Percentiles rank a stretch among this genome's conserved stretches.
phyloP scores from a whole-genome alignment of 1,140 invertebrate genomes.

The Heliconius melpomene region DNA sequence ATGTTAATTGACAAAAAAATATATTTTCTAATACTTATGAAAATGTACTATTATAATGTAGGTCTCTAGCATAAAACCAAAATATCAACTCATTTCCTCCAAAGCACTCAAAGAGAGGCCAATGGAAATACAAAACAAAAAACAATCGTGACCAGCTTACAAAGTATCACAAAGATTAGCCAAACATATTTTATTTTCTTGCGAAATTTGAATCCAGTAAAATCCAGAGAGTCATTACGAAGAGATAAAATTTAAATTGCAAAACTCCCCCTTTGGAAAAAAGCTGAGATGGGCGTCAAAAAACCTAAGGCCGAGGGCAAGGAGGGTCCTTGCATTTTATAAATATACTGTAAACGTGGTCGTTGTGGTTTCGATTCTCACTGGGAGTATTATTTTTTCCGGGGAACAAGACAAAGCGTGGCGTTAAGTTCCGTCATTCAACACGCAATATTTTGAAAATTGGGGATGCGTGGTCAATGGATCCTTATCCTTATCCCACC shows the following conservation, averaged over 20 bases:
- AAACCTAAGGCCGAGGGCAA: slow-evolving; percentile 47
- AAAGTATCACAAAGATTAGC: slow-evolving; percentile 37
- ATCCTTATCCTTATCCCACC: no score
- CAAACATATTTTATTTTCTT: slow-evolving; percentile 37
- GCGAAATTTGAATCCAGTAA: slow-evolving; percentile 49
- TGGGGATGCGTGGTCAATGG: no score
- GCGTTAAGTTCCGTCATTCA: no score
- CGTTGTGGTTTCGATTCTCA: no score
- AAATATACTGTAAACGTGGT: slow-evolving; percentile 44
- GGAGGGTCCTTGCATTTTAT: slow-evolving; percentile 39
- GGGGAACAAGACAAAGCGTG: no score
- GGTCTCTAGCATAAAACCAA: no score
- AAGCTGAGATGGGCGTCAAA: slow-evolving; percentile 67
- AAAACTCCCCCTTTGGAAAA: slow-evolving; percentile 70
- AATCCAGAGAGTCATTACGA: slow-evolving; percentile 62
- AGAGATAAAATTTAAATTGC: slow-evolving; percentile 78
- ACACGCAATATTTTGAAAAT: no score
- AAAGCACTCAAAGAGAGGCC: background rate
- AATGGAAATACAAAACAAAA: slow-evolving; percentile 6
- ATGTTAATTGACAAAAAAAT: no score
- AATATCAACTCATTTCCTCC: no score
- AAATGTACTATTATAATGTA: no score
- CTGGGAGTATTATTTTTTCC: no score
- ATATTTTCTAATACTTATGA: no score
- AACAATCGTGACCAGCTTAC: slow-evolving; percentile 26